These are phyloP conservation scores for Stichodactyla helianthus DNA, from an alignment of 64 coral and sea anemone genomes.

Conservation along the genomic window DNA sequence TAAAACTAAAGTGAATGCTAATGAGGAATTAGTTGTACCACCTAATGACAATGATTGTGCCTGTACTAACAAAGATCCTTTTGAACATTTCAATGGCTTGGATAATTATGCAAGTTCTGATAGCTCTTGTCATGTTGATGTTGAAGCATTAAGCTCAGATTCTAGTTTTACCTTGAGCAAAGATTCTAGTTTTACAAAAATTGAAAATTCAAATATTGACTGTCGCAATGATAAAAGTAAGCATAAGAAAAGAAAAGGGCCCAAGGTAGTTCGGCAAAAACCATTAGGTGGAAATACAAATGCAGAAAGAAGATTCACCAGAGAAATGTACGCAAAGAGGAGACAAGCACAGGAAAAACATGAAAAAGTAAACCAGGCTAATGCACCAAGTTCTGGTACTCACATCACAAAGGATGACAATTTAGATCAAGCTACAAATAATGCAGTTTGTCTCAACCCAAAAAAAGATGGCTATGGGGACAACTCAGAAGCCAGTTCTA, in stretches of 20 bases:
- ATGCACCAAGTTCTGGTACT: no score
- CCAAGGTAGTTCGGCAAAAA: neutral
- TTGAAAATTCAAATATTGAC: neutral
- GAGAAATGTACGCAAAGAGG: neutral
- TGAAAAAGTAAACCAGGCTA: neutral
- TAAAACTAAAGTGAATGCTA: neutral
- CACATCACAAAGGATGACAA: neutral
- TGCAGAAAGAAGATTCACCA: neutral
- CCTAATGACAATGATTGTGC: neutral
- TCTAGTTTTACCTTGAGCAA: neutral
- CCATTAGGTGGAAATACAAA: neutral
- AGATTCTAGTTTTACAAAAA: neutral
- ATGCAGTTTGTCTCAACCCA: neutral
- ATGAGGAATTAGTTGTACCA: neutral
- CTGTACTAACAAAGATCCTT: neutral
- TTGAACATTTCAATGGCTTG: neutral
- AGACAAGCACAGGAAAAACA: neutral
- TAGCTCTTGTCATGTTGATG: neutral
- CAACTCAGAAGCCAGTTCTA: neutral
- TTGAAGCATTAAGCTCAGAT: neutral
- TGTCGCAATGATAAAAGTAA: neutral
- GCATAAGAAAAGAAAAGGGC: neutral
- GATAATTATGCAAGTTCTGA: neutral
- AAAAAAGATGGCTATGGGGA: neutral
- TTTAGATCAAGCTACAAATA: neutral